Evolutionary conservation across 2,113 vertebrate genomes (phyloP), one percentile per base, ranked within the genome.

Genomic region (Perca flavescens): DNA sequence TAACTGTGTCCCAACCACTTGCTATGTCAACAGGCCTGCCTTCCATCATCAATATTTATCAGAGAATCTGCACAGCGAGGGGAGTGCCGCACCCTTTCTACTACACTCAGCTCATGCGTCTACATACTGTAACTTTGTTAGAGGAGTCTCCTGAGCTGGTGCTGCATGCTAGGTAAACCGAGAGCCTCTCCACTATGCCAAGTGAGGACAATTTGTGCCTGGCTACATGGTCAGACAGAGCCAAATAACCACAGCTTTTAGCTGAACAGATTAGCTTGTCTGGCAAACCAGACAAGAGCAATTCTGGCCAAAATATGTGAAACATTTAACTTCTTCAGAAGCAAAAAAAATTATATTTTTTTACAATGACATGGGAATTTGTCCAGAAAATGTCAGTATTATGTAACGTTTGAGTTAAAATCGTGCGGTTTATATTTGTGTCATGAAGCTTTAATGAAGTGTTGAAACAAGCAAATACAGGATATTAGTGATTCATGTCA

Each of bases 11-110:
- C 84, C 77, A 79, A 80, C 86, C 80, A 43, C 87, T 89, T 49
- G 80, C 88, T 79, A 10, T 86, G 84, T 89, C 92, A 92, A 88
- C 88, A 86, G 83, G 64, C 63, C 81, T 72, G 65, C 61, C 58
- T 81, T 65, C 85, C 77, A 63, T 68, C 89, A 91, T 93, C 89
- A 88, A 92, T 92, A 89, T 91, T 89, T 86, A 89, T 93, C 87
- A 89, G 84, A 6, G 72, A 13, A 66, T 82, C 58, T 85, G 75
- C 6, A 70, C 69, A 61, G 75, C 19, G 43, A 2, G 73, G 85
- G 83, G 86, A 64, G 25, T 1, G 5, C 88, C 52, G 78, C 78
- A 77, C n/a, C 40, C 79, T 57, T 66, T 61, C 63, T 6, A 16
- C 82, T 36, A 49, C 80, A 40, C 68, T 16, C 62, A 15, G 43